Conservation (phyloP, 2,888 invertebrate species). For the Branchellion lobata region DNA sequence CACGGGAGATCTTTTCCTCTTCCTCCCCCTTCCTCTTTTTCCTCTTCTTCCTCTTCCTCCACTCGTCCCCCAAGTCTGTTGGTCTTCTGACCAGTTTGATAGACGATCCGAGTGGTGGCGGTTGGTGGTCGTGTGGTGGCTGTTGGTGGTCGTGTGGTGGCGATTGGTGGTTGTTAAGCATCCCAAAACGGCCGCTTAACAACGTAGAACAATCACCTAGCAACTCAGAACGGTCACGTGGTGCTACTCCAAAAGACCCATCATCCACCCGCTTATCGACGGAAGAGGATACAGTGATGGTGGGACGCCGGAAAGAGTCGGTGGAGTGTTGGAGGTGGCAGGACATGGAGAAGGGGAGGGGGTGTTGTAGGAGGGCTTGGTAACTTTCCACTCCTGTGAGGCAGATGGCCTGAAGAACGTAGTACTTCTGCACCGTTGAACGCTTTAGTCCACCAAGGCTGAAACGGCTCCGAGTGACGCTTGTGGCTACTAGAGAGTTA, state of each 20-base stretch:
- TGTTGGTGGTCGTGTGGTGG: background rate
- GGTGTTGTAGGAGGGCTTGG: background rate
- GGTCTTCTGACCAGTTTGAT: background rate
- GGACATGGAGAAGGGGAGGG: background rate
- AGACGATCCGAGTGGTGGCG: background rate
- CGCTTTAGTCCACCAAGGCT: slow-evolving; percentile 11
- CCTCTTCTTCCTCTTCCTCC: background rate
- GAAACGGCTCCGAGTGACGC: background rate
- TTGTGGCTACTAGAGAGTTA: slow-evolving; percentile 25
- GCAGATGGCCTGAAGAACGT: slow-evolving; percentile 38
- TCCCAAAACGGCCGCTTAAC: too few relatives aligned
- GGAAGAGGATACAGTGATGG: background rate
- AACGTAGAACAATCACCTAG: too few relatives aligned
- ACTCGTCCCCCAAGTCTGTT: background rate
- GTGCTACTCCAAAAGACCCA: background rate
- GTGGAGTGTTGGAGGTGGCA: background rate
- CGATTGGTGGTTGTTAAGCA: too few relatives aligned
- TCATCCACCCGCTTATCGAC: background rate
- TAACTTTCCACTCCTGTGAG: slow-evolving; percentile 30
- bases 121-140: background rate
- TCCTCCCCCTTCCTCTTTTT: background rate
- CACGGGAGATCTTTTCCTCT: too few relatives aligned
- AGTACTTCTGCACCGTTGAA: slow-evolving; percentile 8
- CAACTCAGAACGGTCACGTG: too few relatives aligned
- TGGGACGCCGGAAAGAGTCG: background rate